phyloP scores from a whole-genome alignment of 1,140 invertebrate genomes.

The Drosophila novamexicana region DNA sequence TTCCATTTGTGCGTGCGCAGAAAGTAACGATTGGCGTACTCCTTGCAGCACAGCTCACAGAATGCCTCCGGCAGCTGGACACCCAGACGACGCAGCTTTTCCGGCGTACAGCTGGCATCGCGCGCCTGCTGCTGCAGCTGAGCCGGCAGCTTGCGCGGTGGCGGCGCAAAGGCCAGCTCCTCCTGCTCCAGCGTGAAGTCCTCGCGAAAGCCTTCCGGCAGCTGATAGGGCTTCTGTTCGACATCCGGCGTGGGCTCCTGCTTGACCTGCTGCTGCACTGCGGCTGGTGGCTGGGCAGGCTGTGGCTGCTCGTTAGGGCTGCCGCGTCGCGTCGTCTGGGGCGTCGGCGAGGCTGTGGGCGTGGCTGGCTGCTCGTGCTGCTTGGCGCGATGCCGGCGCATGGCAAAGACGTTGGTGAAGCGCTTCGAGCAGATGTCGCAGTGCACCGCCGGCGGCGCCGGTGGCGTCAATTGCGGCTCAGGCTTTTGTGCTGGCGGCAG shows the following conservation, averaged over 20 bases:
- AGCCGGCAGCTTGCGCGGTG: slow-evolving; percentile 87
- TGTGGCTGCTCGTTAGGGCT: slow-evolving; percentile 49
- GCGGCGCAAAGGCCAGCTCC: slow-evolving; percentile 85
- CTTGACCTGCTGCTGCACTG: slow-evolving; percentile 16
- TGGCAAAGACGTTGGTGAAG: slow-evolving; percentile 85
- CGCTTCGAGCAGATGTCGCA: slow-evolving; percentile 86
- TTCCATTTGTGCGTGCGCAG: slow-evolving; percentile 95
- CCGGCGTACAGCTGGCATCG: slow-evolving; percentile 88
- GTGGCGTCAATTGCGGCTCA: slow-evolving; percentile 54
- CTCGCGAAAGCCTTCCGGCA: slow-evolving; percentile 82
- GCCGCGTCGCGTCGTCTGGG: slow-evolving; percentile 29
- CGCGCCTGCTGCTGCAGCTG: slow-evolving; percentile 87
- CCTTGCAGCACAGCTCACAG: slow-evolving; percentile 97
- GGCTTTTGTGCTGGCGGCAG: slow-evolving; percentile 17
- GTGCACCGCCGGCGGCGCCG: slow-evolving; percentile 70
- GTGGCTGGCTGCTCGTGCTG: slow-evolving; percentile 76
- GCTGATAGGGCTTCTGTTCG: slow-evolving; percentile 57
- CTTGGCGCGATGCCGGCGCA: slow-evolving; percentile 85
- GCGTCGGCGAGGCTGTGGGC: slow-evolving; percentile 46
- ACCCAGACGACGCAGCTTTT: slow-evolving; percentile 90
- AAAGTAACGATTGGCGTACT: slow-evolving; percentile 98
- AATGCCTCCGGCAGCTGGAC: slow-evolving; percentile 95
- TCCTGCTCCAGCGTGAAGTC: slow-evolving; percentile 85
- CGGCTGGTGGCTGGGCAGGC: neutral
- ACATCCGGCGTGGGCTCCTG: slow-evolving; percentile 24